Base-by-base conservation (phyloP, 1,140 invertebrate genomes). In the Berghia stephanieae region DNA sequence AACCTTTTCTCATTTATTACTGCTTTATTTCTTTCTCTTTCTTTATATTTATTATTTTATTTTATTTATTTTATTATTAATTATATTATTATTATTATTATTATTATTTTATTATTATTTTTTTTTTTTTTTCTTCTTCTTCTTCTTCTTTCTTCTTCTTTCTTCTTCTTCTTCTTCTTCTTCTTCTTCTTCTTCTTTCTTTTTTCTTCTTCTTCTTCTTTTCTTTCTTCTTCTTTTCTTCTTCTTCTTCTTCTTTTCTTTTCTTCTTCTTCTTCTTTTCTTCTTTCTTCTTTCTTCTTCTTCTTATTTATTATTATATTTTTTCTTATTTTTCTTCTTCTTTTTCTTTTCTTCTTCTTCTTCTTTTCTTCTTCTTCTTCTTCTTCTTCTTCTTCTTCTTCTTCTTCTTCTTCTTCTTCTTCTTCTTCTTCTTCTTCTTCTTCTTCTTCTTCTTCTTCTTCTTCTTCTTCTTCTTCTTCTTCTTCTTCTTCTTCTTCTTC, bases 81-180 rank as follows among this genome's bases (percentile, higher is more conserved):
- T 57, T 31, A 13, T 6, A 8, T 0, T 57, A 21, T 21, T 1
- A 0, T 57, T 31, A 57, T 57, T n/a, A 57, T 16, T 57, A 8
- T 8, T 67, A 44, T 0, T 21, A 27, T 60, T 63, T 5, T n/a
- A 18, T 5, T 46, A 16, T 66, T 77, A 24, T 21, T 55, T 74
- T 66, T 52, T 42, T 81, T 83, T 66, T 60, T 34, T 60, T n/a
- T 66, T 0, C 40, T n/a, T 66, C 3, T 27, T 16, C n/a, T 2
- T 66, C 21, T n/a, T 38, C 3, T n/a, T 66, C 60, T 73, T 10
- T 36, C 46, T 16, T 70, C 13, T 40, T 73, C 4, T 73, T 27
- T 49, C 52, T 38, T 73, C 63, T 0, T 57, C n/a, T 6, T 3
- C 3, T 57, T 57, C 34, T 21, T 31, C 2, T 18, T 2, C 34